Base-by-base conservation (phyloP, 2,113 vertebrate species). In the Lophochroa leadbeateri region DNA sequence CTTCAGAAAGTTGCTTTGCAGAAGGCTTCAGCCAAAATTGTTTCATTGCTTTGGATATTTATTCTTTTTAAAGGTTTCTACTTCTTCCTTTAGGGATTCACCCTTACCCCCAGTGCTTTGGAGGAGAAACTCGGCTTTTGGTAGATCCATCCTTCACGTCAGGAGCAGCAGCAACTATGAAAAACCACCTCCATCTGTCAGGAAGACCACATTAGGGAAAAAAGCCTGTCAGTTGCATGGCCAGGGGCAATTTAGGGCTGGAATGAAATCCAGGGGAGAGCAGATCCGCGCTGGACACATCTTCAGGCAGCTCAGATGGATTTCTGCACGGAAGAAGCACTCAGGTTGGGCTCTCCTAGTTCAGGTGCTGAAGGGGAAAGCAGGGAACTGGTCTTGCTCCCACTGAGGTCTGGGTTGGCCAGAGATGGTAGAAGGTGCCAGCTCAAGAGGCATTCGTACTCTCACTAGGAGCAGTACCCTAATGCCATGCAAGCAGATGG, bases 191-290 rank as follows among this genome's bases (percentile, higher is more conserved):
- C 27, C 41, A 13, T 37, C 53, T 69, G 31, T 39, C 74, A 44
- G 58, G 18, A 80, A 61, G 31, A 15, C 53, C n/a, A 49, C 7
- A 16, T 0, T 29, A 23, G 41, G 61, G 61, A 44, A 84, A 75
- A 29, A 7, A 49, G 14, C 35, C 20, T 33, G 6, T 16, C 1
- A 0, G 17, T 9, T 65, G 46, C 28, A 63, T 0, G 2, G 16
- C 13, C 8, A 13, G 8, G 71, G 35, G 23, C 16, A 44, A 14
- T 44, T 80, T 37, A 39, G 31, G 33, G 31, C 47, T 89, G 41
- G 55, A 86, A 58, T 46, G 31, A 46, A 81, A 81, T 24, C 28
- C 55, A 86, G 11, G 10, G 29, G 15, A 76, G 19, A 57, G 11
- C 4, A 89, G 35, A 21, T 55, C 24, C 24, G 23, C 0, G 0